Evolutionary conservation across 92 coral and sea anemone species (phyloP).

Genomic region (Heliopora coerulea): DNA sequence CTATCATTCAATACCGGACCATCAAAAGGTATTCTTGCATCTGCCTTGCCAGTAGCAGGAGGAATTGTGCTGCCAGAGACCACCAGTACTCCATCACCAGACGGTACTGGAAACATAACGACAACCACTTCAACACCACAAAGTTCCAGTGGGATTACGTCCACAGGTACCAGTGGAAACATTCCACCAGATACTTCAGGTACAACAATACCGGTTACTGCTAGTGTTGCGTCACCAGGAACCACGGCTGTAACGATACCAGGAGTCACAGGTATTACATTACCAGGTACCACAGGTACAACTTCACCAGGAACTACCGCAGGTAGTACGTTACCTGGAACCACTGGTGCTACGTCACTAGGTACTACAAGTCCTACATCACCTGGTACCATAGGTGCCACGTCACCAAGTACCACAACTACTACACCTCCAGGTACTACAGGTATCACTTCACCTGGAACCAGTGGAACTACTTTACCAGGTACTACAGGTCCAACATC

Average conservation of each 20-base stretch:
- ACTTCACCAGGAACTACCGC: background rate
- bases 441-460: background rate
- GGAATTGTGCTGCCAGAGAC: too few relatives aligned
- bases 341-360: slow-evolving; percentile 12
- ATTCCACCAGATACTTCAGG: background rate
- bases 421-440: background rate
- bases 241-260: background rate
- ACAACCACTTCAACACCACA: background rate
- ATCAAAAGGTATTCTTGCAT: background rate
- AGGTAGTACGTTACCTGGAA: background rate
- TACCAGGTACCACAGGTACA: slow-evolving; percentile 2
- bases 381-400: background rate
- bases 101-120: background rate
- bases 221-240: background rate
- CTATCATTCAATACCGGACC: slow-evolving; percentile 4
- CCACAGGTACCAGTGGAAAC: background rate
- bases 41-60: background rate
- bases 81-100: background rate
- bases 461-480: background rate
- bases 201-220: background rate
- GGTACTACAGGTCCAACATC: background rate
- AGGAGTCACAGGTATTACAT: background rate
- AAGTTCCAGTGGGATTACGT: background rate
- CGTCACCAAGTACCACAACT: background rate
- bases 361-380: background rate